Conservation (phyloP, 2,888 invertebrate genomes). For the Nephrotoma flavescens region DNA sequence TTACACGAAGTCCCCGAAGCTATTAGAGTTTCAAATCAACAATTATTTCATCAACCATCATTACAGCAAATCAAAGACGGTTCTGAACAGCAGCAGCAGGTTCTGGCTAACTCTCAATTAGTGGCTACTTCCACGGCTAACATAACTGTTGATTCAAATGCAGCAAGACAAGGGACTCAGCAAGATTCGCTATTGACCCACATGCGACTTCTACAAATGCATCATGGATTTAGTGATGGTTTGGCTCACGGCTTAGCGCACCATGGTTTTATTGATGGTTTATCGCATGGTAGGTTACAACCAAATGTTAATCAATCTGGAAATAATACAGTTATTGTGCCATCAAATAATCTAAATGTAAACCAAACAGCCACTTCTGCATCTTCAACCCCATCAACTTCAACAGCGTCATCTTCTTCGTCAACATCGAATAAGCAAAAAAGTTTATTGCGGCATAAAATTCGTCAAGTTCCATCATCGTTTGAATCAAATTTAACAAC, state of each 20-base stretch:
- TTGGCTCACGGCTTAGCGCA: constrained; percentile 18
- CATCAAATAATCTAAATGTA: neutral
- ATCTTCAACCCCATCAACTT: constrained; percentile 17
- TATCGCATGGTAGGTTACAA: constrained; percentile 18
- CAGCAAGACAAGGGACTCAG: constrained; percentile 18
- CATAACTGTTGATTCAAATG: constrained; percentile 27
- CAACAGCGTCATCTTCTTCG: constrained; percentile 4
- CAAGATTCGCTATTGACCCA: constrained; percentile 24
- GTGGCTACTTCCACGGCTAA: constrained; percentile 22
- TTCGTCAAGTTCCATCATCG: constrained; percentile 24
- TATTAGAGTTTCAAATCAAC: constrained; percentile 38
- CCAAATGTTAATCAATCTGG: constrained; percentile 21
- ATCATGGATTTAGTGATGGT: constrained; percentile 29
- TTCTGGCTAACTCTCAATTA: constrained; percentile 11
- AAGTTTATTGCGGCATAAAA: constrained; percentile 25
- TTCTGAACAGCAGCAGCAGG: constrained; percentile 18
- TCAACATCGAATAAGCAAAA: constrained; percentile 17
- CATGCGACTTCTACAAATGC: constrained; percentile 29
- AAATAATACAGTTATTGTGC: neutral
- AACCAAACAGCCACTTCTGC: constrained; percentile 6
- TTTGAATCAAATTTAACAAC: constrained; percentile 23
- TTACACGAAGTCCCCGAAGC: constrained; percentile 45
- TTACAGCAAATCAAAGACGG: constrained; percentile 22
- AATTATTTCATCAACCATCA: constrained; percentile 31
- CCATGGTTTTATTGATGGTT: neutral